Percentiles rank a stretch among this genome's conserved stretches.
Conservation (phyloP, 2,888 invertebrate species). For the Hetaerina titia region DNA sequence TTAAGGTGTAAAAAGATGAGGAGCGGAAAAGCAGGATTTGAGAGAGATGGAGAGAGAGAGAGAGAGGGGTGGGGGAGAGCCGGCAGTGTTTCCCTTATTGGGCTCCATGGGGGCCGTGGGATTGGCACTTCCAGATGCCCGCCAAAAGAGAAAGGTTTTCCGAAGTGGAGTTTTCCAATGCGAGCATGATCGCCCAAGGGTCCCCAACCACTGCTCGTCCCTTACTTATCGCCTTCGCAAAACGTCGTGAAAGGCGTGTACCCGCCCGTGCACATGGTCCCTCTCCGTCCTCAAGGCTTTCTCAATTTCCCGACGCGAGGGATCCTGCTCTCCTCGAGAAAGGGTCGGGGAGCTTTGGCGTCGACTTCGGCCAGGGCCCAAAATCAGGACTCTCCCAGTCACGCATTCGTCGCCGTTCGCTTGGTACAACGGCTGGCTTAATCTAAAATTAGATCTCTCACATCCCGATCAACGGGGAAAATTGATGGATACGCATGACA, state of each 20-base stretch:
- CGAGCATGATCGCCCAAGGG: neutral
- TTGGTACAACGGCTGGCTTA: no score
- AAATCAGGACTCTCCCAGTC: no score
- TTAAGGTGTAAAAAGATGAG: neutral
- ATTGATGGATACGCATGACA: no score
- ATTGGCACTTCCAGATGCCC: constrained; percentile 41
- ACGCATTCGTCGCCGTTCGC: no score
- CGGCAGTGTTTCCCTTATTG: constrained; percentile 50
- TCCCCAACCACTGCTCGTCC: neutral
- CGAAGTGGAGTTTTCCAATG: constrained; percentile 35
- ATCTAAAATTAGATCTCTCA: no score
- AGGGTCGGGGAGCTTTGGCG: no score
- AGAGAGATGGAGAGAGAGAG: neutral
- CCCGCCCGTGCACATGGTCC: neutral
- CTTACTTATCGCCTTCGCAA: neutral
- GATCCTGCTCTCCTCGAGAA: no score
- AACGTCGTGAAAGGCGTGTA: neutral
- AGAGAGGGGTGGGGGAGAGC: neutral
- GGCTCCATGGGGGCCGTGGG: constrained; percentile 53
- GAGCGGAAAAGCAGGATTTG: neutral
- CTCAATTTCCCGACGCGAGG: neutral
- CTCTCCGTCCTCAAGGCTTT: neutral
- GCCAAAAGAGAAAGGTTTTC: constrained; percentile 59
- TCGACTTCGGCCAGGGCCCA: no score
- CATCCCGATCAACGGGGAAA: no score